phyloP scores from a whole-genome alignment of 1,140 invertebrate species.

The Sipha flava region DNA sequence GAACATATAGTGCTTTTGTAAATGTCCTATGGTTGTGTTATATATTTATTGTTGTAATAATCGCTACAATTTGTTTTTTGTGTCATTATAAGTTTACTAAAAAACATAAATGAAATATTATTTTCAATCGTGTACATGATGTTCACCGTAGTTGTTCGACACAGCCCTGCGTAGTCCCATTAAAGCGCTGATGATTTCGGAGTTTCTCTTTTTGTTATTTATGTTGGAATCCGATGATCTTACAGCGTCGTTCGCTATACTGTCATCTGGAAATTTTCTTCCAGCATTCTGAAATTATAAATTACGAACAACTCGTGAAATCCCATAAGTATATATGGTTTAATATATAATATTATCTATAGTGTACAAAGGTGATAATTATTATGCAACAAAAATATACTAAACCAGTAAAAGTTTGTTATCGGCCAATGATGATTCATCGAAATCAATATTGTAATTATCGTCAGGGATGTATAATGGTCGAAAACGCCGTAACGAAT shows the following conservation, averaged over 20 bases:
- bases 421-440: not conserved
- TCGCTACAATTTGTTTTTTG: not conserved
- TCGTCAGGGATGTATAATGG: not conserved
- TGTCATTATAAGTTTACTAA: not conserved
- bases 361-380: too few species aligned
- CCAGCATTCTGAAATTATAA: not conserved
- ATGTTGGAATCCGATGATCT: not conserved
- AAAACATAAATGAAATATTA: not conserved
- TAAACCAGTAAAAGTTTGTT: not conserved
- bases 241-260: not conserved
- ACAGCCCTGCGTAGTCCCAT: constrained; percentile 14
- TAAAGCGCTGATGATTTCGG: constrained; percentile 2
- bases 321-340: too few species aligned
- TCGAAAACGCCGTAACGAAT: not conserved
- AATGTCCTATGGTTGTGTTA: too few species aligned
- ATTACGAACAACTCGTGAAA: not conserved
- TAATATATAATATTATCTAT: too few species aligned
- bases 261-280: not conserved
- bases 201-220: not conserved
- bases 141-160: not conserved
- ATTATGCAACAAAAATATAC: too few species aligned
- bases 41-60: not conserved
- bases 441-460: not conserved
- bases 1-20: too few species aligned
- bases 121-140: not conserved